Evolutionary conservation across 2,113 vertebrate species (phyloP), one percentile per base, ranked within the genome.

Genomic region (Entelurus aequoreus): DNA sequence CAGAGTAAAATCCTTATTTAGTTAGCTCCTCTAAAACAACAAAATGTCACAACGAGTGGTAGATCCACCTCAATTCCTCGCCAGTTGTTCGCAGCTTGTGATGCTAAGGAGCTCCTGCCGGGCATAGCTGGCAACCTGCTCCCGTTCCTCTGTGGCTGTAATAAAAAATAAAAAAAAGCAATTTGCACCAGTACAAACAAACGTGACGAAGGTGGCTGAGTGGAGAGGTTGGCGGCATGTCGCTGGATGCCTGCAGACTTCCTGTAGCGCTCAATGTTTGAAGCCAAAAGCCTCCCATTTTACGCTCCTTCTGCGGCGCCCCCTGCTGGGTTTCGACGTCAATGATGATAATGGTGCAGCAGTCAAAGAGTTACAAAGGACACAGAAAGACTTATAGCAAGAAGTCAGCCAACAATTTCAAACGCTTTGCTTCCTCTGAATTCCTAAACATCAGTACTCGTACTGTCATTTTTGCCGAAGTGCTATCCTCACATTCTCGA

Each of bases 91-190:
- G 77, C 63, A 70, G 60, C 62, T 63, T 72, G 62, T 79, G 77
- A 66, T 37, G 66, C 68, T 73, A 66, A 77, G 28, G 28, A 28
- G 28, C 28, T 28, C 28, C 28, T 28, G 28, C 28, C 28, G 28
- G 28, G 28, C 28, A 28, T 28, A 28, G 72, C 64, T 8, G n/a
- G 71, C 71, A 48, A 56, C 55, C 10, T 48, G 70, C 63, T 64
- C 60, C 63, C 55, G 65, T 68, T 68, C 72, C 67, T 75, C 71
- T 52, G n/a, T 54, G 73, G 62, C 80, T 40, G 77, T 81, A 81
- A 86, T 85, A 28, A 28, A 28, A 3, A 1, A 28, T 2, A 86
- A 73, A 85, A 85, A 85, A 77, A 82, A 82, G 64, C 75, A 73
- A 84, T 82, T 88, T 78, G 69, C 77, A 70, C 66, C 72, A 62